phyloP scores from a whole-genome alignment of 2,113 vertebrate species.

The Lamprotornis superbus region DNA sequence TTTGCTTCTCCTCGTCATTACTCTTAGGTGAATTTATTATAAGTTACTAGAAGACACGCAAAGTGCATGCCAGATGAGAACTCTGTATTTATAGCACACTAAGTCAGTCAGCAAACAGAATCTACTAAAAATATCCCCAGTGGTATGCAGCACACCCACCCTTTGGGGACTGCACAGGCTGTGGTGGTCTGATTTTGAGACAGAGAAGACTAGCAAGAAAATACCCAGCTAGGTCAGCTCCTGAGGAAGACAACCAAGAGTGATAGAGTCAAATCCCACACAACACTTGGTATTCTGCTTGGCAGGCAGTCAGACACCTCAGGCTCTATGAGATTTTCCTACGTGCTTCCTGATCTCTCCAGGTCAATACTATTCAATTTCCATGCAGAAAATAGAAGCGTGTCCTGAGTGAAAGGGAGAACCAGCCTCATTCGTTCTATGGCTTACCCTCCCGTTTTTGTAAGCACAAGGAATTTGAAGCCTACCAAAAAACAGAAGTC shows the following conservation, averaged over 20 bases:
- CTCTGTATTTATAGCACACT: constrained; percentile 54
- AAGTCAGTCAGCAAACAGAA: constrained; percentile 59
- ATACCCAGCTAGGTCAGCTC: background rate
- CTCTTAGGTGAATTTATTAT: constrained; percentile 11
- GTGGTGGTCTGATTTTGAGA: constrained; percentile 23
- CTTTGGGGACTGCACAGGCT: constrained; percentile 20
- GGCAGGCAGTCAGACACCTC: background rate
- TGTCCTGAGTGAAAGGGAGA: background rate
- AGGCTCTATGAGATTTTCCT: background rate
- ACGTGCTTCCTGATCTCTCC: background rate
- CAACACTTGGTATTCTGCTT: background rate
- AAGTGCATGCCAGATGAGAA: constrained; percentile 48
- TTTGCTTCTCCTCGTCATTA: background rate
- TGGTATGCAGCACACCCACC: constrained; percentile 51
- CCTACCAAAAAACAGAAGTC: background rate
- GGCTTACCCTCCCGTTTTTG: background rate
- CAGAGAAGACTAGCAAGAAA: background rate
- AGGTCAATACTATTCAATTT: background rate
- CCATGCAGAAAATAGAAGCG: background rate
- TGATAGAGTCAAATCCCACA: background rate
- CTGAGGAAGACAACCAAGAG: background rate
- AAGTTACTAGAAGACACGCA: constrained; percentile 32
- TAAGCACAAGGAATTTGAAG: background rate
- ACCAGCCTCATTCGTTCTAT: background rate
- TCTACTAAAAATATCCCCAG: constrained; percentile 55